Base-by-base conservation (phyloP, 2,113 vertebrate genomes). In the Onychostoma macrolepis region DNA sequence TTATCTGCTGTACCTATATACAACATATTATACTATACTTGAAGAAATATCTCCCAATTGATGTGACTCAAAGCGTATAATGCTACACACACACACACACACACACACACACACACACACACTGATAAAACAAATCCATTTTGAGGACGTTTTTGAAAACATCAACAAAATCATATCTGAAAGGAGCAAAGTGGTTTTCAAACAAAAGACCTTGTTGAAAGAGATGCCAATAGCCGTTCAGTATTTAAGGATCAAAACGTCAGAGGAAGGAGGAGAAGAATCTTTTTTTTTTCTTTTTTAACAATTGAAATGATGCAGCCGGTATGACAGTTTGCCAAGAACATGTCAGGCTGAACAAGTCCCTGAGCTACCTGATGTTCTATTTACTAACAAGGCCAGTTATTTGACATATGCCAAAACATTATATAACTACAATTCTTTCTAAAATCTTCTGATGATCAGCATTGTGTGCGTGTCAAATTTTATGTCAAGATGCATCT, bases 351-450 rank as follows among this genome's bases (percentile, higher is more conserved):
- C 75, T 77, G 75, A 74, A 74, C 71, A 24, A 75, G 38, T 78
- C 45, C 75, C n/a, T 50, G 45, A 50, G 75, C n/a, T 65, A 65
- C 61, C 61, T 30, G n/a, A 17, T 53, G 26, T 17, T 78, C 75
- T 78, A 0, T 53, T 78, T 45, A 53, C 75, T 53, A 78, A 53
- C 75, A 78, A 78, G 75, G 75, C 15, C 45, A 78, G 24, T 78
- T 28, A 78, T 78, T 24, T 78, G 75, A 78, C 26, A 53, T 10
- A 45, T 75, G 75, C 3, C 45, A 78, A 53, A 53, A 78, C 41
- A 78, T 43, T 78, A 12, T 21, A 13, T 10, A 75, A 43, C 33
- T 24, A 13, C 11, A 43, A 2, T 11, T 15, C 45, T 30, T 28
- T 30, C 26, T 28, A 78, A 21, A 50, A 4, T 28, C n/a, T 2